Conservation (phyloP, 2,888 invertebrate genomes). For the Campopleginae sp. region DNA sequence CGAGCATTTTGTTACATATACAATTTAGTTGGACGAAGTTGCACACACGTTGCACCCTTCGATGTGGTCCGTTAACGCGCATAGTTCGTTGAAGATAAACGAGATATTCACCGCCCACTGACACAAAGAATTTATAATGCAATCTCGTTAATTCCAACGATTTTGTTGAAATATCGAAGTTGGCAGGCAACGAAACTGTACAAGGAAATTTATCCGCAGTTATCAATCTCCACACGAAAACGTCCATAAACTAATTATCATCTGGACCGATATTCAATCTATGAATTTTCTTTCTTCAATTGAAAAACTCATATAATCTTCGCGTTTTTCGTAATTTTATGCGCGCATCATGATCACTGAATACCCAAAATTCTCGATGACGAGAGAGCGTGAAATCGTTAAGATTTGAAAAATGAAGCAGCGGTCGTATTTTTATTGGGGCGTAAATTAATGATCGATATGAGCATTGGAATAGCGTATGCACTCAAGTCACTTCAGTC, state of each 20-base stretch:
- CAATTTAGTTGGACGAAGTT: constrained; percentile 13
- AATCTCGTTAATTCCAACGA: constrained; percentile 61
- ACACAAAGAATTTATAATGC: constrained; percentile 66
- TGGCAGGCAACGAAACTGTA: constrained; percentile 17
- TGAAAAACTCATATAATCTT: constrained; percentile 37
- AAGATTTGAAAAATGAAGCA: constrained; percentile 69
- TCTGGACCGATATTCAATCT: constrained; percentile 6
- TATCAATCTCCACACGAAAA: constrained; percentile 36
- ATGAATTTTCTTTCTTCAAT: background rate
- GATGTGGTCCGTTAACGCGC: constrained; percentile 63
- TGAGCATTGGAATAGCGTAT: constrained; percentile 34
- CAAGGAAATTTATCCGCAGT: constrained; percentile 29
- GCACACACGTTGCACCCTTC: constrained; percentile 50
- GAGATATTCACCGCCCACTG: constrained; percentile 52
- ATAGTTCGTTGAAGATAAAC: constrained; percentile 46
- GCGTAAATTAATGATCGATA: constrained; percentile 60
- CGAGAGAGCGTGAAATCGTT: constrained; percentile 20
- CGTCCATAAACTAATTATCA: constrained; percentile 45
- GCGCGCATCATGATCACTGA: constrained; percentile 49
- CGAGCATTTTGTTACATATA: constrained; percentile 28
- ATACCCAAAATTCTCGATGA: background rate
- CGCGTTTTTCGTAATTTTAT: constrained; percentile 48
- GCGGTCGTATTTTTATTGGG: constrained; percentile 64
- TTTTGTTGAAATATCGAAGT: constrained; percentile 46
- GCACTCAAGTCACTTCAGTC: constrained; percentile 25